Base-by-base conservation (phyloP, 2,888 invertebrate genomes). In the Cylindroiulus punctatus region DNA sequence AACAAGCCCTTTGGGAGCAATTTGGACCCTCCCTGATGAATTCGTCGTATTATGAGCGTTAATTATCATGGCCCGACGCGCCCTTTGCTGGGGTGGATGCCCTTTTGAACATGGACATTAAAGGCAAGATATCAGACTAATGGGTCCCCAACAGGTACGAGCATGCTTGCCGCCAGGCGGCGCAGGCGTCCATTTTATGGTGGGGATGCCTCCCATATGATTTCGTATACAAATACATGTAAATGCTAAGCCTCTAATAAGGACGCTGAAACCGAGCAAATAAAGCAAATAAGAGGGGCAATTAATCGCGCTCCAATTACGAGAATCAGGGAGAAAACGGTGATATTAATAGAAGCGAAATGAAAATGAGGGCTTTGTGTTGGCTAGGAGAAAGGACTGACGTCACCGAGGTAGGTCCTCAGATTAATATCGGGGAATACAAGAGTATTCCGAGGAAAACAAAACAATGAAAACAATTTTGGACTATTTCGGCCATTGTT, bases 241-340 rank as follows among this genome's bases (percentile, higher is more conserved):
- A 65, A 65, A 65, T 65, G 22, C 57, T 52, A 52, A 52, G 19
- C 52, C 52, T 52, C n/a, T 52, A 5, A 52, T 52, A 52, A 52
- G 19, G 5, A 19, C 5, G 52, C 52, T 5, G 52, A 52, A 52
- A 52, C 52, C 52, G 52, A 52, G 52, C 52, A 52, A 52, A 52
- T 52, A 52, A 52, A 52, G 52, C 52, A 52, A 52, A 52, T 52
- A n/a, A 19, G 52, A 65, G 57, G n/a, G 19, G 57, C 57, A 65
- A 65, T 65, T 65, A 65, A 65, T 65, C 22, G 22, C 57, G 57
- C 57, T 65, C 57, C 57, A 65, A 65, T 65, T 65, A 65, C 57
- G 5, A 22, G 57, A 44, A 65, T 65, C 57, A 5, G 57, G 22
- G 52, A 22, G 57, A 22, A 65, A 57, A 65, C 12, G 57, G 12